Evolutionary conservation across 2,888 invertebrate genomes (phyloP), one percentile per base, ranked within the genome.

Genomic region (Smittia sp.): DNA sequence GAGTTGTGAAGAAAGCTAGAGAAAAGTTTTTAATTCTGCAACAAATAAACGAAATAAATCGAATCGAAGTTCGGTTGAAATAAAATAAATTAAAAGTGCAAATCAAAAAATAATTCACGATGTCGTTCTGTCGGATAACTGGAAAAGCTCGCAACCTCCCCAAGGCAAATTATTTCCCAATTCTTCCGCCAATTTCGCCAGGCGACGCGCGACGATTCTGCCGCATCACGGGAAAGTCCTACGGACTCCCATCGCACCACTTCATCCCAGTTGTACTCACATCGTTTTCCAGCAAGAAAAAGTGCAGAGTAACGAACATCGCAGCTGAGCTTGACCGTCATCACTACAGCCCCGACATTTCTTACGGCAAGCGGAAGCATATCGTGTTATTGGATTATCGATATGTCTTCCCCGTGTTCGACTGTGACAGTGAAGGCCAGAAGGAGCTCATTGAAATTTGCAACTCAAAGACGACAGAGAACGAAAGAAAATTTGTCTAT

Each of bases 101-200:
- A 72, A 63, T 6, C 25, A 62, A 62, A 15, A 7, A 52, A 15
- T 18, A 58, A 2, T 9, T 11, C 3, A 25, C 65, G 65, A 88
- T 90, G 86, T 90, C 90, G 79, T 90, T 88, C 81, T 93, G 92
- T 82, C 88, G 91, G 81, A 91, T 92, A 77, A 93, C 92, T 75
- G 90, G 92, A 78, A 88, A 88, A 80, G 90, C 91, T 81, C 86
- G 90, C 77, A 89, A 90, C 78, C 86, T 92, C 78, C 92, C 92
- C 72, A 89, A 91, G 79, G 91, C 92, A 73, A 91, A 92, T 81
- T 93, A 92, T 80, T 90, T 92, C 79, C 92, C 93, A 20, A 84
- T 93, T 70, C 84, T 92, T 76, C 90, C 91, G 63, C 92, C 92
- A 1, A 89, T 92, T 75, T 91, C 91, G 67, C 91, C 92, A 13